phyloP scores from a whole-genome alignment of 2,888 invertebrate species.

The Platycheirus albimanus region DNA sequence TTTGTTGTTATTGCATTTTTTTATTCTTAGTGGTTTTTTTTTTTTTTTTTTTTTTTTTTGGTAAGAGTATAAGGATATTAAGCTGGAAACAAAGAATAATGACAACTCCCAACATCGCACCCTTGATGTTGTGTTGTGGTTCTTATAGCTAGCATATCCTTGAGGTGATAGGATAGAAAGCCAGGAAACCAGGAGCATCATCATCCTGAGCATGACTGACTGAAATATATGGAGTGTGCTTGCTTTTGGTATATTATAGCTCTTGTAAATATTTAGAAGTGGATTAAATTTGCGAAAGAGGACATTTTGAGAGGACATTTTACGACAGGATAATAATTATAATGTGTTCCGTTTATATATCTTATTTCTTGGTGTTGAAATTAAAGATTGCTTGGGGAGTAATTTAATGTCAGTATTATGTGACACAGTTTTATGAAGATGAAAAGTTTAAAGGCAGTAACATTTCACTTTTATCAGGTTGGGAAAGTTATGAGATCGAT shows the following conservation, averaged over 20 bases:
- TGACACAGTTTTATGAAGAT: background rate
- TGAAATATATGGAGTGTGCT: constrained; percentile 39
- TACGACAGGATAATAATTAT: constrained; percentile 78
- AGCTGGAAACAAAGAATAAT: constrained; percentile 69
- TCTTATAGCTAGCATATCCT: constrained; percentile 25
- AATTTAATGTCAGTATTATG: background rate
- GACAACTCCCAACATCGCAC: constrained; percentile 67
- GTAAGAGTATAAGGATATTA: constrained; percentile 2
- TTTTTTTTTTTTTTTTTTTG: background rate
- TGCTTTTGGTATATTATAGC: constrained; percentile 3
- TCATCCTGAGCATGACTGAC: constrained; percentile 17
- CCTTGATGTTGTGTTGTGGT: constrained; percentile 48
- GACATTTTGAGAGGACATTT: constrained; percentile 77
- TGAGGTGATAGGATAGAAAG: constrained; percentile 49
- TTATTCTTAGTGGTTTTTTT: constrained; percentile 29
- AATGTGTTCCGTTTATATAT: constrained; percentile 39
- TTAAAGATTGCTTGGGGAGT: background rate
- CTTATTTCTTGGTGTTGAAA: background rate
- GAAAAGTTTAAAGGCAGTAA: too few relatives aligned
- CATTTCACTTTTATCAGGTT: too few relatives aligned
- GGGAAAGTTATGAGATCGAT: too few relatives aligned
- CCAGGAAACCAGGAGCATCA: background rate
- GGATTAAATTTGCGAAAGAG: constrained; percentile 75
- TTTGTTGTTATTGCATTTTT: constrained; percentile 70
- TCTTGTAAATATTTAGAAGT: constrained; percentile 68